Evolutionary conservation across 2,113 vertebrate species (phyloP).

Genomic region (Australoheros scitulus): DNA sequence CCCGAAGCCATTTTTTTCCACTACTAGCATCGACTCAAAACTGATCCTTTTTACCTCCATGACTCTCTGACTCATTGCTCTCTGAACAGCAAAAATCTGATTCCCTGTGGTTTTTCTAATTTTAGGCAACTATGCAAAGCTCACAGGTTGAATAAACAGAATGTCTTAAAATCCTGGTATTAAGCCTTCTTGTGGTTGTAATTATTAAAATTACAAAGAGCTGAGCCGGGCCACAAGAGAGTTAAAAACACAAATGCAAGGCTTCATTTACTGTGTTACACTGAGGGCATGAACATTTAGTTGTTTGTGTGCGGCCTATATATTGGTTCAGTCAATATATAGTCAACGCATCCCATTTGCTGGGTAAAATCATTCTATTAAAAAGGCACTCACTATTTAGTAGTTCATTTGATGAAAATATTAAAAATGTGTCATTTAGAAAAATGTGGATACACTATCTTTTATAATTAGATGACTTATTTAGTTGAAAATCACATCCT

Average conservation of each 20-base stretch:
- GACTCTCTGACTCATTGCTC: slow-evolving; percentile 58
- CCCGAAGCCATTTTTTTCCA: slow-evolving; percentile 45
- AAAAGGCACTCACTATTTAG: not conserved
- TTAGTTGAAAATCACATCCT: not conserved
- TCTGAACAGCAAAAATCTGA: slow-evolving; percentile 56
- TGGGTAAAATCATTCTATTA: slow-evolving; percentile 10
- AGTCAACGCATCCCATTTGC: not conserved
- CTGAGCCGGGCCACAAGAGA: not conserved
- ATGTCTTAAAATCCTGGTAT: slow-evolving; percentile 35
- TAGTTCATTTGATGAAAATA: slow-evolving; percentile 28
- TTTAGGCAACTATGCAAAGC: slow-evolving; percentile 48
- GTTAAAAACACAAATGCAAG: slow-evolving; percentile 20
- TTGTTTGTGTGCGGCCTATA: slow-evolving; percentile 14
- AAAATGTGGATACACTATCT: slow-evolving; percentile 5
- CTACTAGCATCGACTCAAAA: slow-evolving; percentile 50
- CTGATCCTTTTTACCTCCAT: slow-evolving; percentile 60
- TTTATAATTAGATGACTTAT: slow-evolving; percentile 12
- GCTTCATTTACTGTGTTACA: not conserved
- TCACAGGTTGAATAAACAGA: slow-evolving; percentile 35
- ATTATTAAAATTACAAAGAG: slow-evolving; percentile 18
- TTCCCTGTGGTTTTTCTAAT: slow-evolving; percentile 56
- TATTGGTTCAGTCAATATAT: slow-evolving; percentile 17
- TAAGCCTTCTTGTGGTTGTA: slow-evolving; percentile 26
- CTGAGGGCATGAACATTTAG: not conserved
- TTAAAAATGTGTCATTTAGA: slow-evolving; percentile 34